A percentile compares a stretch with the other conserved stretches of the same genome.
Evolutionary conservation across 2,797 vertebrate genomes (phyloP).

Genomic region (Emydoidea blandingii): DNA sequence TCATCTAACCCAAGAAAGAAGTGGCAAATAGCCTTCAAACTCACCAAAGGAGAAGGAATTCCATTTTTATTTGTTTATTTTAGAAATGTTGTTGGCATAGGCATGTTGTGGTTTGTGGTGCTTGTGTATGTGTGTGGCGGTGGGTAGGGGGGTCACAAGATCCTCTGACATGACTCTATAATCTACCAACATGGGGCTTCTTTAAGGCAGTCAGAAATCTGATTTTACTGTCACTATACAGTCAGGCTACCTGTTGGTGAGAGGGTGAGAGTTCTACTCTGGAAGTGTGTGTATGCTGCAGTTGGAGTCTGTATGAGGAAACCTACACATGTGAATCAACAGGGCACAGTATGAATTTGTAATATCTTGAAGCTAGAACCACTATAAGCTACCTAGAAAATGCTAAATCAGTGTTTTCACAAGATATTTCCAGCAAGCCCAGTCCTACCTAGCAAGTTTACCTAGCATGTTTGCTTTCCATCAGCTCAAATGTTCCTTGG

Average conservation of each 20-base stretch:
- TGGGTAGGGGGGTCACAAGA: too few relatives aligned
- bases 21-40: neutral
- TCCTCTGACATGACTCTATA: neutral
- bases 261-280: fast-evolving
- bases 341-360: fast-evolving
- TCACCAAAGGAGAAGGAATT: neutral
- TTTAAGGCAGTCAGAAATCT: fast-evolving
- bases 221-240: neutral
- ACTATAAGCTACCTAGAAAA: neutral
- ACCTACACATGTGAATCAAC: neutral
- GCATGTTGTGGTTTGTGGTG: neutral
- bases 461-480: fast-evolving
- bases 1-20: neutral
- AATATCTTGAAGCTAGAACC: neutral
- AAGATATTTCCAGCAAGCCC: fast-evolving
- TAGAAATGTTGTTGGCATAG: neutral
- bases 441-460: fast-evolving
- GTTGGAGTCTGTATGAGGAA: neutral
- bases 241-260: neutral
- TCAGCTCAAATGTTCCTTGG: neutral
- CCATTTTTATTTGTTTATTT: neutral
- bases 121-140: fast-evolving
- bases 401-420: neutral
- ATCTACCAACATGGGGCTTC: fast-evolving
- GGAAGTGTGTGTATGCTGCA: neutral